Conservation (phyloP, 2,113 vertebrate genomes). For the Clarias macrocephalus region DNA sequence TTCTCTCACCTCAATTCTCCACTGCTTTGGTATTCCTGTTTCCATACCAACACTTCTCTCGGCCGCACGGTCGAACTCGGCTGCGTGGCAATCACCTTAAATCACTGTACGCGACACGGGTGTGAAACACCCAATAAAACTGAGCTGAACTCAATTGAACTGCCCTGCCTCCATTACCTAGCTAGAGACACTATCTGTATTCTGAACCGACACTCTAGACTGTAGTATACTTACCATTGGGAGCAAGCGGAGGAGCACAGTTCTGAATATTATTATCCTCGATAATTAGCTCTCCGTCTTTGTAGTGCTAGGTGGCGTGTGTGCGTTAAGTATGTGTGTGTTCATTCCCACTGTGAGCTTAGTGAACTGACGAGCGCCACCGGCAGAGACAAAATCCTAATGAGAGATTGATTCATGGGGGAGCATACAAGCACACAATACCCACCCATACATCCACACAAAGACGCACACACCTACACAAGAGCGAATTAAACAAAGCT, state of each 20-base stretch:
- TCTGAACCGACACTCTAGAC: background rate
- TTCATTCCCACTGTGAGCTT: constrained; percentile 38
- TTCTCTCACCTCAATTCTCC: background rate
- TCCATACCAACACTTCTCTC: constrained; percentile 51
- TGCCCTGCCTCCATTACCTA: constrained; percentile 16
- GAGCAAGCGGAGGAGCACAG: background rate
- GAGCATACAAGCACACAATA: constrained; percentile 35
- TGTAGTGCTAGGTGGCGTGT: constrained; percentile 25
- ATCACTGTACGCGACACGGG: constrained; percentile 1
- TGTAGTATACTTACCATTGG: background rate
- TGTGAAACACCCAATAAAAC: constrained; percentile 21
- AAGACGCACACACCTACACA: constrained; percentile 33
- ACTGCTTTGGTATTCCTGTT: constrained; percentile 40
- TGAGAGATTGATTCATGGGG: constrained; percentile 45
- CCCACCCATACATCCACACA: constrained; percentile 25
- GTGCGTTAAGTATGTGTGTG: constrained; percentile 28
- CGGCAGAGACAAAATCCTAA: constrained; percentile 44
- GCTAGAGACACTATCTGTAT: background rate
- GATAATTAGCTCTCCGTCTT: constrained; percentile 34
- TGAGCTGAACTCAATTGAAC: constrained; percentile 35
- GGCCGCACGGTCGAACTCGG: constrained; percentile 25
- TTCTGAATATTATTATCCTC: constrained; percentile 35
- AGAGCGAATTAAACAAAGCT: constrained; percentile 23
- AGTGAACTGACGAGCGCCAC: constrained; percentile 39
- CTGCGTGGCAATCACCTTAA: constrained; percentile 26